A percentile compares a stretch with the other conserved stretches of the same genome.
phyloP scores from a whole-genome alignment of 2,888 invertebrate species.

The Platynereis dumerilii region DNA sequence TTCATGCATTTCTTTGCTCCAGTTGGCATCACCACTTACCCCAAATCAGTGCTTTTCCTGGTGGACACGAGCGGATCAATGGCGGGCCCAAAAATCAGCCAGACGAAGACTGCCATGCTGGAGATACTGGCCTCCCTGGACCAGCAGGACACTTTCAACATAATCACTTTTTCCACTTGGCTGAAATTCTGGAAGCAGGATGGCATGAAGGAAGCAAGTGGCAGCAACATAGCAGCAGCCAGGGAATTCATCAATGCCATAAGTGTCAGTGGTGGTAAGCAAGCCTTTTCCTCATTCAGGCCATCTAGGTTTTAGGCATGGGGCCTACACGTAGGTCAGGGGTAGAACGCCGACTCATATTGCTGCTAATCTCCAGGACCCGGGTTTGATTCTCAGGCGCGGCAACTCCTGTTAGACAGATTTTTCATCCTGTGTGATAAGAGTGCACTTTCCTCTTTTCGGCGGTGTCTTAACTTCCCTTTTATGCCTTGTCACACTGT shows the following conservation, averaged over 20 bases:
- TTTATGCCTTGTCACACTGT: no score
- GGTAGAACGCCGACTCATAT: no score
- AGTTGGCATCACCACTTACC: slow-evolving; percentile 56
- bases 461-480: no score
- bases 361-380: no score
- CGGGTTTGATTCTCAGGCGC: no score
- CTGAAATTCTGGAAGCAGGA: slow-evolving; percentile 22
- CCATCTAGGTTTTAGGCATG: no score
- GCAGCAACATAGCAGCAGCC: slow-evolving; percentile 17
- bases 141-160: slow-evolving; percentile 71
- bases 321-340: no score
- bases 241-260: slow-evolving; percentile 27
- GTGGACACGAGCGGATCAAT: slow-evolving; percentile 80
- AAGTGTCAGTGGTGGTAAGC: slow-evolving; percentile 23
- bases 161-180: slow-evolving; percentile 23
- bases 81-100: slow-evolving; percentile 73
- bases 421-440: no score
- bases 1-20: slow-evolving; percentile 81
- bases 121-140: slow-evolving; percentile 71
- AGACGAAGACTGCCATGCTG: slow-evolving; percentile 71
- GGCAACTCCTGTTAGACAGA: no score
- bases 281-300: no score
- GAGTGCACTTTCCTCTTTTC: no score
- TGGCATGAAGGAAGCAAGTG: slow-evolving; percentile 2
- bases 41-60: slow-evolving; percentile 76